Evolutionary conservation across 2,797 vertebrate species (phyloP).

Genomic region (Coccyzus lansbergi): DNA sequence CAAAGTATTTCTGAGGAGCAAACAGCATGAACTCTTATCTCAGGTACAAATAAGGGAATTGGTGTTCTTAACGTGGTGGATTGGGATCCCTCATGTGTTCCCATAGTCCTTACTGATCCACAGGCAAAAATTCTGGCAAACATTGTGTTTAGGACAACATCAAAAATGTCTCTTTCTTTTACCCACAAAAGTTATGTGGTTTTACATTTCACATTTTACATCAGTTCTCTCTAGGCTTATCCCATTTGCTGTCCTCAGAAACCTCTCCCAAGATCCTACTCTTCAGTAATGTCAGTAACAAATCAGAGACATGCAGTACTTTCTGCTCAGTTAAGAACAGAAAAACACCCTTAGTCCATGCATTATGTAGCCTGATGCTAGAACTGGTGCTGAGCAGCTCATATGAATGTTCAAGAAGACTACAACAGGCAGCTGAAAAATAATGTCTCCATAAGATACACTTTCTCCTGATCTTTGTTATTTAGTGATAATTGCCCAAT

Average conservation of each 20-base stretch:
- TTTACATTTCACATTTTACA: not conserved
- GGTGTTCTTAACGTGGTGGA: not conserved
- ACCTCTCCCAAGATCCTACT: not conserved
- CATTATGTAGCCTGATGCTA: not conserved
- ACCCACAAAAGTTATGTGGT: not conserved
- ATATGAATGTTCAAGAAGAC: not conserved
- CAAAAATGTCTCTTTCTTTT: not conserved
- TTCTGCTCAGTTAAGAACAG: not conserved
- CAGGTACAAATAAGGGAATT: not conserved
- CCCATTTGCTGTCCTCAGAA: not conserved
- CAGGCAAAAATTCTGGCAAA: not conserved
- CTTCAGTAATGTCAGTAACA: not conserved
- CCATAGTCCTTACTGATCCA: not conserved
- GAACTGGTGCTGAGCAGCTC: not conserved
- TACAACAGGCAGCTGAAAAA: not conserved
- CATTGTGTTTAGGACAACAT: not conserved
- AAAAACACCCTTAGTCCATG: not conserved
- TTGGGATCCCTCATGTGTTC: rapidly evolving
- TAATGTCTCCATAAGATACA: not conserved
- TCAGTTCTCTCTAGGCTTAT: not conserved
- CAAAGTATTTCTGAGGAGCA: not conserved
- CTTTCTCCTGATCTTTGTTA: not conserved
- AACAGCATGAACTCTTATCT: not conserved
- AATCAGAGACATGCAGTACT: not conserved
- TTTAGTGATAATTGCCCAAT: not conserved